Evolutionary conservation across 2,797 vertebrate species (phyloP).

Genomic region (Furcifer pardalis): DNA sequence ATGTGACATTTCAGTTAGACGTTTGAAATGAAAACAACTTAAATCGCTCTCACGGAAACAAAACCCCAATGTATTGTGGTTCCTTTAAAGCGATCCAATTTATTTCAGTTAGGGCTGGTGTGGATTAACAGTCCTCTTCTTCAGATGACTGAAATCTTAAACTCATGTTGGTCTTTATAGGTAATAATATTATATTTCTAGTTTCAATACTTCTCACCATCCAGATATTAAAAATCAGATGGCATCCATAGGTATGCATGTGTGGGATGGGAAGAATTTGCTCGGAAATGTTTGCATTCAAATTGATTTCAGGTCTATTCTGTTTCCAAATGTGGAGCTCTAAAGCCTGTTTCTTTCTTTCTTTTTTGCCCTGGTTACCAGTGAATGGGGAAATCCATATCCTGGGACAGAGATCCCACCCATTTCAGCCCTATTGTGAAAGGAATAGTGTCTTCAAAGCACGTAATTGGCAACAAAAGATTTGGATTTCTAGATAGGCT

Average conservation of each 20-base stretch:
- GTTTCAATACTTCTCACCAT: not conserved
- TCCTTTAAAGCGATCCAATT: no score
- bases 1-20: not conserved
- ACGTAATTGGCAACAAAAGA: not conserved
- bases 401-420: not conserved
- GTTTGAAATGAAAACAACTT: not conserved
- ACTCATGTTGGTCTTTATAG: not conserved
- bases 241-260: not conserved
- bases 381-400: no score
- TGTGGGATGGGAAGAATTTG: not conserved
- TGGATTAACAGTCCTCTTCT: no score
- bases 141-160: no score
- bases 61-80: no score
- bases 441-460: not conserved
- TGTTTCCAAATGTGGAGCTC: no score
- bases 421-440: not conserved
- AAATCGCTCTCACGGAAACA: not conserved
- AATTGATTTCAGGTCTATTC: not conserved
- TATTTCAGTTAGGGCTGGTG: no score
- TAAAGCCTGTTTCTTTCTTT: not conserved
- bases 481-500: not conserved
- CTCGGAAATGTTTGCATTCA: not conserved
- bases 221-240: not conserved
- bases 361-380: not conserved
- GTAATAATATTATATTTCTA: not conserved